phyloP scores from a whole-genome alignment of 2,113 vertebrate species.

The Saccopteryx leptura region DNA sequence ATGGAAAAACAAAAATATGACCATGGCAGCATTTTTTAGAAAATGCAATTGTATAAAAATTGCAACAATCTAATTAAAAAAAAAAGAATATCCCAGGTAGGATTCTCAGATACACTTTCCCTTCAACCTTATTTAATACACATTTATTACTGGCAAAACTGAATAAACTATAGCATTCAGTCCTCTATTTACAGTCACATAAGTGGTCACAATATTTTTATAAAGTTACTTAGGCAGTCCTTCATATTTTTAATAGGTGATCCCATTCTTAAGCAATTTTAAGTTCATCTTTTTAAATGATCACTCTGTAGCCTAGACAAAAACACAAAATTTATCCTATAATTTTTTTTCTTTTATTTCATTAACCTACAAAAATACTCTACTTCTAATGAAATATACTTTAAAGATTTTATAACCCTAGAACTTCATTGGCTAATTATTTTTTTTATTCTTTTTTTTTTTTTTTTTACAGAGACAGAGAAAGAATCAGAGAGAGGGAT shows the following conservation, averaged over 20 bases:
- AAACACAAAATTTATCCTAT: constrained; percentile 44
- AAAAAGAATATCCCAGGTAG: neutral
- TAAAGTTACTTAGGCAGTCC: neutral
- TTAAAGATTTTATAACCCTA: constrained; percentile 29
- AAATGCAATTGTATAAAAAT: constrained; percentile 6
- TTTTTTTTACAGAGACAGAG: no score
- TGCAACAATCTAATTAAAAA: neutral
- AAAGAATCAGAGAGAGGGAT: no score
- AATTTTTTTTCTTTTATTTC: constrained; percentile 39
- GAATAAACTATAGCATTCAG: constrained; percentile 8
- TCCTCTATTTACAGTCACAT: constrained; percentile 10
- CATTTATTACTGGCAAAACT: neutral
- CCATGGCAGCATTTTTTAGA: neutral
- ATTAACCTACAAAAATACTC: constrained; percentile 27
- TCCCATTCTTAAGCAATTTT: constrained; percentile 50
- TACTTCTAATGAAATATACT: constrained; percentile 41
- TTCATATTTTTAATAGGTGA: constrained; percentile 54
- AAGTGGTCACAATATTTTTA: constrained; percentile 26
- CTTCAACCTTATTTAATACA: neutral
- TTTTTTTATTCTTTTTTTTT: neutral
- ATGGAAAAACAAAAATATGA: constrained; percentile 64
- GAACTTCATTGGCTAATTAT: constrained; percentile 1
- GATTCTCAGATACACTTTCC: neutral
- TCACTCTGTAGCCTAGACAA: neutral
- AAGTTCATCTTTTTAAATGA: constrained; percentile 66